phyloP scores from a whole-genome alignment of 2,113 vertebrate species.

The Cyprinodon variegatus region DNA sequence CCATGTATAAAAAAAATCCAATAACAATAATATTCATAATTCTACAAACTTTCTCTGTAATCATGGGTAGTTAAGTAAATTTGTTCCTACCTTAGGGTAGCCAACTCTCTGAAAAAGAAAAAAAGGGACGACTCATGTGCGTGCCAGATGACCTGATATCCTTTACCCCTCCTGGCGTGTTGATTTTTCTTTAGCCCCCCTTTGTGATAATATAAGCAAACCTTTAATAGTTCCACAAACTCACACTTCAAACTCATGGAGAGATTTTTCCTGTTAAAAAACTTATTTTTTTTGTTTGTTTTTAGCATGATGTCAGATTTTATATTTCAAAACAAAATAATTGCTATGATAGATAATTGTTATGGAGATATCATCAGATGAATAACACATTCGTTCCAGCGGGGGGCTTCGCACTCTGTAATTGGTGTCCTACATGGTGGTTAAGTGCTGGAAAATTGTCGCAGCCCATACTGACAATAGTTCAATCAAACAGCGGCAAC shows the following conservation, averaged over 20 bases:
- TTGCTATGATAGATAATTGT: slow-evolving; percentile 7
- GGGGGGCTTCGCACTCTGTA: background rate
- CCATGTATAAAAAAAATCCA: too few species aligned
- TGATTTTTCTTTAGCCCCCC: too few species aligned
- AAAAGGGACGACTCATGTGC: too few species aligned
- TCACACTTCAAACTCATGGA: background rate
- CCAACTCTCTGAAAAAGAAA: too few species aligned
- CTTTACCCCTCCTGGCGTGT: too few species aligned
- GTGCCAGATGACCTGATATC: too few species aligned
- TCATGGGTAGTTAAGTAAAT: too few species aligned
- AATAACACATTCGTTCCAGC: background rate
- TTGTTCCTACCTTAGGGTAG: too few species aligned
- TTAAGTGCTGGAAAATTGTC: background rate
- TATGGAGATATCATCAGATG: background rate
- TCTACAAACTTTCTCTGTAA: too few species aligned
- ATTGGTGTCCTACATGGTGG: background rate
- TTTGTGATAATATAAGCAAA: too few species aligned
- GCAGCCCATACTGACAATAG: background rate
- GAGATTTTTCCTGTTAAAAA: background rate
- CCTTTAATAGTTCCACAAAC: background rate
- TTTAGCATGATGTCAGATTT: background rate
- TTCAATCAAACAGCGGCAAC: background rate
- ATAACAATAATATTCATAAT: too few species aligned
- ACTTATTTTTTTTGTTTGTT: too few species aligned
- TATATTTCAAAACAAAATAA: background rate